Conservation (phyloP, 2,888 invertebrate genomes). For the Xylota segnis region DNA sequence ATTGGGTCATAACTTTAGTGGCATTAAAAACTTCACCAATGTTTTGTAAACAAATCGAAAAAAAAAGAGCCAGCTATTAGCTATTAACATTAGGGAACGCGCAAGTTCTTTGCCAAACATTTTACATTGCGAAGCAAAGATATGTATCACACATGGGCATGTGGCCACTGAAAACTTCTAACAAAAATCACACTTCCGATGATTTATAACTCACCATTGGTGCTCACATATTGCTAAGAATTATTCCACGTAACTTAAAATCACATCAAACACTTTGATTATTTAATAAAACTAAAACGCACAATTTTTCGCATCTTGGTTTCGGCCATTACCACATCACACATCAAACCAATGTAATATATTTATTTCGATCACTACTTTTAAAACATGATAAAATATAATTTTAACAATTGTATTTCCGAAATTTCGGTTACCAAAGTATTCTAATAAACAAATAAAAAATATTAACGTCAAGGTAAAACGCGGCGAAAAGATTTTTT, state of each 20-base stretch:
- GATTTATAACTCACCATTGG: neutral
- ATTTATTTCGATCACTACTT: neutral
- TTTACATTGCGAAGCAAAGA: neutral
- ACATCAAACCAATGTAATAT: neutral
- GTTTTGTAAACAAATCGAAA: constrained; percentile 58
- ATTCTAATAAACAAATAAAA: constrained; percentile 66
- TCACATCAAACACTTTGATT: neutral
- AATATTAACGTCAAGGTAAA: constrained; percentile 57
- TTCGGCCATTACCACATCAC: constrained; percentile 48
- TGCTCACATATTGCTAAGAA: neutral
- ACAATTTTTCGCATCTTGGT: neutral
- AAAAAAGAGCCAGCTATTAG: neutral
- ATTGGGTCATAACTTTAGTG: neutral
- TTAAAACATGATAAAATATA: neutral
- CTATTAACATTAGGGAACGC: neutral
- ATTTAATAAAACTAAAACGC: neutral
- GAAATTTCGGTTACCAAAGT: neutral
- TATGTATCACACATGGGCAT: neutral
- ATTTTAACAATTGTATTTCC: constrained; percentile 6
- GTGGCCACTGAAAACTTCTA: neutral
- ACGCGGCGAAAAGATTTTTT: constrained; percentile 67
- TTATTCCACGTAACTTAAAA: neutral
- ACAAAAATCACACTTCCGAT: neutral
- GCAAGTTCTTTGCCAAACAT: neutral
- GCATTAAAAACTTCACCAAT: constrained; percentile 29